A percentile compares a stretch with the other conserved stretches of the same genome.
phyloP scores from a whole-genome alignment of 2,888 invertebrate species.

The Cephus rjabovi region DNA sequence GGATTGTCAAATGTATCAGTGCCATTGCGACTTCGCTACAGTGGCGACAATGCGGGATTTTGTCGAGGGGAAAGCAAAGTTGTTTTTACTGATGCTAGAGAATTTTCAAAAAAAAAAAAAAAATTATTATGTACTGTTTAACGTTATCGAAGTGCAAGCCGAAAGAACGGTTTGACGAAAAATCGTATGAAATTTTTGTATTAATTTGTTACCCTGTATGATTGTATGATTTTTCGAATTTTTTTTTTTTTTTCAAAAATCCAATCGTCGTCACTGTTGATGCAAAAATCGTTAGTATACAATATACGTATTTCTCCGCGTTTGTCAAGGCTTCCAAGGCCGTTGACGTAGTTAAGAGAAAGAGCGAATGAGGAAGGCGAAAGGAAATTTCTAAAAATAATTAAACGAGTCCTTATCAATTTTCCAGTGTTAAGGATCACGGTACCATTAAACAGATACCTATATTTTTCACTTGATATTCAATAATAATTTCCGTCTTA shows the following conservation, averaged over 20 bases:
- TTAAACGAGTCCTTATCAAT: no score
- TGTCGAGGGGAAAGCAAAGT: slow-evolving; percentile 13
- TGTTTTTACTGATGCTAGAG: slow-evolving; percentile 18
- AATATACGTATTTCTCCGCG: background rate
- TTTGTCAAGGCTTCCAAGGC: background rate
- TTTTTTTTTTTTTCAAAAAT: background rate
- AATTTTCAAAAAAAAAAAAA: no score
- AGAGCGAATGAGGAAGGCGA: no score
- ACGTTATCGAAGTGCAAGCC: slow-evolving; percentile 1
- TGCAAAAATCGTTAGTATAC: background rate
- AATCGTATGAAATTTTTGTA: background rate
- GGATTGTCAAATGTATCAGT: background rate
- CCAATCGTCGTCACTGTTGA: background rate
- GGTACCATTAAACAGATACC: no score
- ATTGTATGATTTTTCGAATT: background rate
- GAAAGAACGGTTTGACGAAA: background rate
- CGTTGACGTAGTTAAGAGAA: no score
- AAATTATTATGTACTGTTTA: background rate
- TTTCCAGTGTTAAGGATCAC: no score
- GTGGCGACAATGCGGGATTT: background rate
- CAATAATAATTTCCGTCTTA: no score
- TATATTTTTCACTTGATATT: no score
- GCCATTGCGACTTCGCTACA: background rate
- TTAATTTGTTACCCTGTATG: background rate
- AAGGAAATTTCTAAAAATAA: no score